These are phyloP conservation scores for Sphenopsis melanotis DNA, from an alignment of 2,797 vertebrate genomes.

Conservation along the genomic window DNA sequence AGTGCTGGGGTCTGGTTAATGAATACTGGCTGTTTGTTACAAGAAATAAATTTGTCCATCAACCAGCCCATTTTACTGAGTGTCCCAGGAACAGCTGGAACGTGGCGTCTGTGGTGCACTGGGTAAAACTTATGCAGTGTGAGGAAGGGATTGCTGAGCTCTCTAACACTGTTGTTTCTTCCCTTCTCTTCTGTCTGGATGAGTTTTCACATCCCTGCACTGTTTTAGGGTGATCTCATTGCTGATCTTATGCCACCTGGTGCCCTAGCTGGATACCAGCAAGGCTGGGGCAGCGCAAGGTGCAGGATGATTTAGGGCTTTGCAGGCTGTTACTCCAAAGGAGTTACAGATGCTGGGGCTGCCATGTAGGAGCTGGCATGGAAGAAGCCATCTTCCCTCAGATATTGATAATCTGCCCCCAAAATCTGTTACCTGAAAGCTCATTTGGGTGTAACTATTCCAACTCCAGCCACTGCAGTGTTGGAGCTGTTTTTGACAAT, in stretches of 20 bases:
- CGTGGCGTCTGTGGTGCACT: background rate
- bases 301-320: background rate
- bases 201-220: background rate
- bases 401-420: background rate
- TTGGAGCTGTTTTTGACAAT: background rate
- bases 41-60: background rate
- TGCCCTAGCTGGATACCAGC: background rate
- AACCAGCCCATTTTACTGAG: background rate
- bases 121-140: background rate
- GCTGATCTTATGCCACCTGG: background rate
- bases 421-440: background rate
- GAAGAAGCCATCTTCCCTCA: background rate
- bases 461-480: accelerated
- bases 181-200: background rate
- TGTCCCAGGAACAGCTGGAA: background rate
- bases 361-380: background rate
- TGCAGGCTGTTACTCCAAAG: background rate
- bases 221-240: background rate
- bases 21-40: background rate
- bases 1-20: background rate
- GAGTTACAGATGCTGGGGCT: background rate
- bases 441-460: background rate
- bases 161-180: background rate
- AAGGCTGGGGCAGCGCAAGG: background rate
- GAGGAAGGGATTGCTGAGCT: background rate